These are phyloP conservation scores for Lasioglossum malachurum DNA, from an alignment of 2,888 invertebrate species.

Conservation along the genomic window DNA sequence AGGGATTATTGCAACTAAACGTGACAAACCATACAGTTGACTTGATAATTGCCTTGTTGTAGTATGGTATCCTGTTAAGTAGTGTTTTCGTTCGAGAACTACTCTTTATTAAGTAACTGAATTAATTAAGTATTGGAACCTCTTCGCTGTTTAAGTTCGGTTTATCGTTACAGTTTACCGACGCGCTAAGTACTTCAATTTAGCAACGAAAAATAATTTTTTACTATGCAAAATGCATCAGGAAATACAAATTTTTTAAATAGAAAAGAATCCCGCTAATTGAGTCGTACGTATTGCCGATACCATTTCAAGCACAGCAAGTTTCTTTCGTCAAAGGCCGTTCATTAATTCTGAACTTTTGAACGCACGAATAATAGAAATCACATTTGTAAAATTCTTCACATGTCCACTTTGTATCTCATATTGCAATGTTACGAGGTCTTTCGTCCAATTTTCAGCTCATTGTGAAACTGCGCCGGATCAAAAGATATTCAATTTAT, in stretches of 20 bases:
- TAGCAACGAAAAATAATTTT: background rate
- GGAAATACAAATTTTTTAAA: background rate
- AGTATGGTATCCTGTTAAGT: background rate
- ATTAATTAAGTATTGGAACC: background rate
- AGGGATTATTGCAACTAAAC: conserved; percentile 25
- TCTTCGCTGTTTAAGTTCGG: background rate
- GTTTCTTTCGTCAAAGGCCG: background rate
- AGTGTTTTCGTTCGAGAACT: background rate
- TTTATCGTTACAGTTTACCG: background rate
- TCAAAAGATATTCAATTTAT: background rate
- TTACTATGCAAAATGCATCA: background rate
- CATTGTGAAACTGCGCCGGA: background rate
- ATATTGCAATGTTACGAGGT: background rate
- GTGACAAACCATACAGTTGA: conserved; percentile 15
- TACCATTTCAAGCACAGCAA: background rate
- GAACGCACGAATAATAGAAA: background rate
- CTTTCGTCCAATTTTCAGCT: background rate
- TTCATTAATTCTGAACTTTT: background rate
- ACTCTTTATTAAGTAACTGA: background rate
- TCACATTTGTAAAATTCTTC: background rate
- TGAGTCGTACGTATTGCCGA: background rate
- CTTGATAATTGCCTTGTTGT: background rate
- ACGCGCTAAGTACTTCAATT: background rate
- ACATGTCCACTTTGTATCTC: background rate
- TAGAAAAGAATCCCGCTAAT: background rate